Conservation (phyloP, 1,140 invertebrate species). For the Pachyrhynchus sulphureomaculatus region DNA sequence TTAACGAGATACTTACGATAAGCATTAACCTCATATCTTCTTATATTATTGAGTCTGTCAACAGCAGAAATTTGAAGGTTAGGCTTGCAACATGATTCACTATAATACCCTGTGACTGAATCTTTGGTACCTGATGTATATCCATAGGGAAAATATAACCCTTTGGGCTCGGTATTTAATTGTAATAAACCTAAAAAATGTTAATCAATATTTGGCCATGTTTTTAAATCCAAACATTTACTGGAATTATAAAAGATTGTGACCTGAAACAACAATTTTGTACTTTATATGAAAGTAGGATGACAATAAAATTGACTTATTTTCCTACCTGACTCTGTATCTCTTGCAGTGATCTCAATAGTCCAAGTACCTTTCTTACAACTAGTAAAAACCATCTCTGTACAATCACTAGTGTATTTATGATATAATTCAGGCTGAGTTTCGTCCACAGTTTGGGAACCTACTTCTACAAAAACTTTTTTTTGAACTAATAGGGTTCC, state of each 20-base stretch:
- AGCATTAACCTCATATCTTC: conserved; percentile 50
- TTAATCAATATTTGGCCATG: background rate
- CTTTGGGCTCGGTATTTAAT: conserved; percentile 50
- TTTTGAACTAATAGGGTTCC: conserved; percentile 50
- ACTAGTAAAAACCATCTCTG: conserved; percentile 46
- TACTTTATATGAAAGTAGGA: too few species aligned
- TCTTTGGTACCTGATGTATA: conserved; percentile 54
- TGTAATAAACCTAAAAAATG: conserved; percentile 51
- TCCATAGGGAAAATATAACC: conserved; percentile 49
- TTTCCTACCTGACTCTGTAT: conserved; percentile 52
- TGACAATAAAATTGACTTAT: too few species aligned
- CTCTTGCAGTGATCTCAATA: conserved; percentile 53
- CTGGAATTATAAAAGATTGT: background rate
- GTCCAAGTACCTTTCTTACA: conserved; percentile 56
- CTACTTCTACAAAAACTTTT: conserved; percentile 50
- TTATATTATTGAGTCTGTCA: conserved; percentile 51
- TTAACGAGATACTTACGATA: conserved; percentile 54
- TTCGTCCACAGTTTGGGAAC: conserved; percentile 44
- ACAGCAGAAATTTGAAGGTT: conserved; percentile 51
- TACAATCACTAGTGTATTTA: conserved; percentile 56
- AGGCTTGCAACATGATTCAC: conserved; percentile 55
- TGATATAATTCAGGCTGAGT: conserved; percentile 50
- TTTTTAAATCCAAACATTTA: background rate
- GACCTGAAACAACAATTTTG: background rate
- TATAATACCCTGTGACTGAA: conserved; percentile 53